Evolutionary conservation across 2,113 vertebrate species (phyloP).

Genomic region (Puffinus mauretanicus): DNA sequence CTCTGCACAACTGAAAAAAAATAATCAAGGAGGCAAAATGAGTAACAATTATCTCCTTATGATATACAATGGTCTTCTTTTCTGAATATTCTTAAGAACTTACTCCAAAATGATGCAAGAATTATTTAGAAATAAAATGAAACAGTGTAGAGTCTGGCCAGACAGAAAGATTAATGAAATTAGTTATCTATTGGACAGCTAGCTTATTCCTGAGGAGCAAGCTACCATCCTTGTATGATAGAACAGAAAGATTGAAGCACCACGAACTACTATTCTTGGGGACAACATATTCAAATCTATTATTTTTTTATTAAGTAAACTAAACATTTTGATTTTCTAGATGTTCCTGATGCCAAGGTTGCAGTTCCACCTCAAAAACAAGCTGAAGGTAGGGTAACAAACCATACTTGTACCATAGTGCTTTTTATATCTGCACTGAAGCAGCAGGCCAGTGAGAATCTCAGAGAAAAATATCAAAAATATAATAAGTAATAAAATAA

Average conservation of each 20-base stretch:
- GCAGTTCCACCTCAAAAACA: conserved; percentile 76
- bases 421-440: not conserved
- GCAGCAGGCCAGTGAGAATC: not conserved
- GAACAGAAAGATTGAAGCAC: not conserved
- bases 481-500: too few species aligned
- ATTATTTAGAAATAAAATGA: not conserved
- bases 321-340: conserved; percentile 66
- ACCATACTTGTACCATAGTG: not conserved
- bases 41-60: not conserved
- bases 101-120: not conserved
- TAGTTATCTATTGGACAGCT: not conserved
- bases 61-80: not conserved
- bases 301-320: not conserved
- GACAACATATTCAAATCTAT: not conserved
- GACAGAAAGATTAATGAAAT: not conserved
- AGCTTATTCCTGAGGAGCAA: not conserved
- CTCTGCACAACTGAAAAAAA: not conserved
- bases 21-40: not conserved
- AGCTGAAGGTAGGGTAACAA: conserved; percentile 74
- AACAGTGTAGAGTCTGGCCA: not conserved
- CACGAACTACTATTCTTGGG: not conserved
- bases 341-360: conserved; percentile 83
- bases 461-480: not conserved
- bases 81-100: not conserved
- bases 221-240: not conserved